Conservation (phyloP, 2,888 invertebrate genomes). For the Halictus quadricinctus region DNA sequence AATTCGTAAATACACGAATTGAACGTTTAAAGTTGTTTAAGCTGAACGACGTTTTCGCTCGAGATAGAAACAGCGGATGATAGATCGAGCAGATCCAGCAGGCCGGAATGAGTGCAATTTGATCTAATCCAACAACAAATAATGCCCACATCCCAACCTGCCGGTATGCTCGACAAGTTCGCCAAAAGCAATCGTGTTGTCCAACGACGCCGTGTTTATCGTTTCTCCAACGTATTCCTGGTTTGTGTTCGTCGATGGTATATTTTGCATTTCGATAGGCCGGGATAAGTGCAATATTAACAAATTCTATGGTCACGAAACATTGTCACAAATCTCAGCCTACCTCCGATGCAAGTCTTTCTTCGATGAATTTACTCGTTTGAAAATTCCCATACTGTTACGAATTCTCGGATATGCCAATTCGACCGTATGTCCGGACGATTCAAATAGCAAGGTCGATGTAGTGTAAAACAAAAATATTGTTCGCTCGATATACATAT, state of each 20-base stretch:
- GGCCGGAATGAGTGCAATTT: constrained; percentile 84
- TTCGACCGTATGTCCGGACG: not conserved
- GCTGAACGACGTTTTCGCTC: not conserved
- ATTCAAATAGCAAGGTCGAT: not conserved
- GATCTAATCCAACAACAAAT: constrained; percentile 80
- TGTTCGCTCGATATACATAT: not conserved
- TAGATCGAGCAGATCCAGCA: constrained; percentile 77
- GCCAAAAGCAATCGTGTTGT: constrained; percentile 12
- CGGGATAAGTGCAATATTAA: constrained; percentile 83
- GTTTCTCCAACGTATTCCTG: constrained; percentile 34
- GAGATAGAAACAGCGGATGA: constrained; percentile 39
- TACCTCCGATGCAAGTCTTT: constrained; percentile 79
- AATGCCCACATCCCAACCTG: constrained; percentile 82
- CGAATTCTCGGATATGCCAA: not conserved
- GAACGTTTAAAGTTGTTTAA: not conserved
- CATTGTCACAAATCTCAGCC: constrained; percentile 83
- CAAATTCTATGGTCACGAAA: constrained; percentile 72
- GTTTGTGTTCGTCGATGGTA: constrained; percentile 33
- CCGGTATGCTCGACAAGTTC: constrained; percentile 70
- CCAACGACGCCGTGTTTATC: not conserved
- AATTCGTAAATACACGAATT: not conserved
- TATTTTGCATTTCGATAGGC: constrained; percentile 81
- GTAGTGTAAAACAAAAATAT: not conserved
- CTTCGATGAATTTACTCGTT: not conserved
- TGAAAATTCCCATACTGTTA: not conserved